These are phyloP conservation scores for Liasis olivaceus DNA, from an alignment of 2,797 vertebrate genomes.

Conservation along the genomic window DNA sequence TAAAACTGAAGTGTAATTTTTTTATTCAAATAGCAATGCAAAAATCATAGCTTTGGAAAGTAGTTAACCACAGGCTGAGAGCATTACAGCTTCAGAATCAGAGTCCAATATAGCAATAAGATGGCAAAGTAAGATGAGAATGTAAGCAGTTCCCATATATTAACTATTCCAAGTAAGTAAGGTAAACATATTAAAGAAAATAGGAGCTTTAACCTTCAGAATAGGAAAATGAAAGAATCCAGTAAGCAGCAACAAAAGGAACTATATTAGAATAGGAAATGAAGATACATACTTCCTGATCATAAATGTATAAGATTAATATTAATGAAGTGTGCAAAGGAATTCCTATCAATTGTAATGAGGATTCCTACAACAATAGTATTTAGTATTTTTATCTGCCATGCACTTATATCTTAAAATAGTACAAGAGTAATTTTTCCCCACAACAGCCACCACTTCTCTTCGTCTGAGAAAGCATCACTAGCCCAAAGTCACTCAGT, in stretches of 20 bases:
- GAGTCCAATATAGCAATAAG: conserved; percentile 25
- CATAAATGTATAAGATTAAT: not conserved
- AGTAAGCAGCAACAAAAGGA: not conserved
- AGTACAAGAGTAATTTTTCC: not conserved
- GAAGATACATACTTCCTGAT: not conserved
- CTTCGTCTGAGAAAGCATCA: not conserved
- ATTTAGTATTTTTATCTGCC: not conserved
- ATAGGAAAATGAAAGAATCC: conserved; percentile 30
- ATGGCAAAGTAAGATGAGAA: not conserved
- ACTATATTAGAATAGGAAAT: not conserved
- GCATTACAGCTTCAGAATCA: conserved; percentile 6
- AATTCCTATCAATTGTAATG: not conserved
- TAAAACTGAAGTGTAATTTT: conserved; percentile 17
- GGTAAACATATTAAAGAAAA: not conserved
- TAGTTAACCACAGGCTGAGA: not conserved
- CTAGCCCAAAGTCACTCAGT: not conserved
- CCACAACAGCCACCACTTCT: not conserved
- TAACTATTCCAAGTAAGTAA: not conserved
- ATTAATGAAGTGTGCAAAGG: not conserved
- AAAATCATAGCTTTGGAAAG: not conserved
- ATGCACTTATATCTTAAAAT: not conserved
- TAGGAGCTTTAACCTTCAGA: conserved; percentile 12
- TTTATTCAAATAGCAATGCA: conserved; percentile 17
- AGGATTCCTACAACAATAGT: not conserved
- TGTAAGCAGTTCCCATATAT: conserved; percentile 2